A percentile compares a stretch with the other conserved stretches of the same genome.
phyloP scores from a whole-genome alignment of 2,113 vertebrate species.

The Pithys albifrons region DNA sequence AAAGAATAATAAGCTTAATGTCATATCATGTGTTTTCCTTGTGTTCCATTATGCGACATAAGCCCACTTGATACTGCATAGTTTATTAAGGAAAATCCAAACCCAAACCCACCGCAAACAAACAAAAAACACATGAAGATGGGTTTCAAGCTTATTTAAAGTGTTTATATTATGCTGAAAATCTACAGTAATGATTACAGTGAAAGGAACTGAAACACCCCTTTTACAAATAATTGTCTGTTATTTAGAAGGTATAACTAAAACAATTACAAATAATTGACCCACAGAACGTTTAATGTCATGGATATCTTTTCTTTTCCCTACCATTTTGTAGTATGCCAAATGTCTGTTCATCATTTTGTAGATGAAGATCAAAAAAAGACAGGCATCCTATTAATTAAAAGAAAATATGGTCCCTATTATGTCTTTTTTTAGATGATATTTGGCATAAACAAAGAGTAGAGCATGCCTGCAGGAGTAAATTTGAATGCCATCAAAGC shows the following conservation, averaged over 20 bases:
- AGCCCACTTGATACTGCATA: background rate
- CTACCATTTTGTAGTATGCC: background rate
- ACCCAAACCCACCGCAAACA: background rate
- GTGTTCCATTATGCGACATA: background rate
- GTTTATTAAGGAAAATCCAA: background rate
- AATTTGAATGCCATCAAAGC: background rate
- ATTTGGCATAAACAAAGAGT: background rate
- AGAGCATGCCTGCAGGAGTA: background rate
- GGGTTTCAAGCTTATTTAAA: background rate
- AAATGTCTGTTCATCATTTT: background rate
- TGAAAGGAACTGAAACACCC: fast-evolving
- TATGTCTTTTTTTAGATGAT: background rate
- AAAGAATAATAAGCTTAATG: background rate
- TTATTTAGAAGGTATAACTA: background rate
- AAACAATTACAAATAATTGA: background rate
- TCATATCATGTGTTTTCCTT: background rate
- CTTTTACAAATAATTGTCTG: background rate
- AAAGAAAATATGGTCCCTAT: background rate
- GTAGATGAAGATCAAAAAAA: background rate
- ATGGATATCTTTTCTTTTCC: background rate
- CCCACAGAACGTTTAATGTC: background rate
- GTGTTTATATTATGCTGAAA: background rate
- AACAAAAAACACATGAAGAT: background rate
- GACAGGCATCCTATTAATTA: background rate
- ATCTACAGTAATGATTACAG: background rate